Evolutionary conservation across 2,797 vertebrate genomes (phyloP), one percentile per base, ranked within the genome.

Genomic region (Salarias fasciatus): DNA sequence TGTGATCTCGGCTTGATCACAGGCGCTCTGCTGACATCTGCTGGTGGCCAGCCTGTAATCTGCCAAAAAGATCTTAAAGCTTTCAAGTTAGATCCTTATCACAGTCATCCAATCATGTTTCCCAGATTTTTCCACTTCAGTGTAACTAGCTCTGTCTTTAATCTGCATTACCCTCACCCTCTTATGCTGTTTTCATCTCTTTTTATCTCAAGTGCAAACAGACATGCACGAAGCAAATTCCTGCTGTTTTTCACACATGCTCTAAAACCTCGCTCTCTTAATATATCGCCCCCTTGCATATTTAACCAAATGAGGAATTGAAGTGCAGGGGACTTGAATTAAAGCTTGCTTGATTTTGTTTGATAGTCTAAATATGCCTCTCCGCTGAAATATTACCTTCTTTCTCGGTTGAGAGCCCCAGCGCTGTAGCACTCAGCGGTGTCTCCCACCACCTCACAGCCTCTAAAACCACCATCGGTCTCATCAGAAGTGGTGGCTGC

Each of bases 281-380:
- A 53, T 75, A n/a, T 63, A 13, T 73, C 52, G 53, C 50, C 41
- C 33, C 15, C 35, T 53, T 76, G 53, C 63, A 81, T 77, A 71
- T 84, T 80, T 76, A 77, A 75, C 58, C 46, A 53, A 65, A 66
- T 41, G 30, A 80, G 50, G 53, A 63, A 58, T 53, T 72, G 76
- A 73, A 81, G 79, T 75, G 24, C 87, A 87, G 77, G 82, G 80
- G 81, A 83, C 86, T 77, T 81, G 47, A 83, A 81, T 93, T 93
- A 93, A 92, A 91, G 86, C 77, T 74, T 61, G 85, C 90, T 90
- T 87, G 90, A 92, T 93, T 85, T 93, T 86, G 88, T 92, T 93
- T 94, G 90, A 93, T 94, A 92, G 92, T 93, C 88, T 83, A 90
- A 91, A 90, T 89, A 79, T 79, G 86, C 76, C 79, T 75, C 69